phyloP scores from a whole-genome alignment of 2,888 invertebrate genomes.

The Mongoloraphidia duomilia region DNA sequence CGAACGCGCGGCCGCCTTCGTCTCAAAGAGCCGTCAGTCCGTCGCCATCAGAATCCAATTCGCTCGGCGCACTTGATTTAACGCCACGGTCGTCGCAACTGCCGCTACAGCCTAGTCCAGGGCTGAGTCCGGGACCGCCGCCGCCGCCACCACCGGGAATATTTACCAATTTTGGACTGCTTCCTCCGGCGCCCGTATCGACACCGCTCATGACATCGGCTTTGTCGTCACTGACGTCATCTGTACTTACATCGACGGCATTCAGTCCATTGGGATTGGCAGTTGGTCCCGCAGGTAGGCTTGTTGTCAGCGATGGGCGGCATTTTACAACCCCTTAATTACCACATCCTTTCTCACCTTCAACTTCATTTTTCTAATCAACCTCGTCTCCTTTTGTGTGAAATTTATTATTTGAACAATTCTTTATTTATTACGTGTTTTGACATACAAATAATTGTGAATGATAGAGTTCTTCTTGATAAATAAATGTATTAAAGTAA shows the following conservation, averaged over 20 bases:
- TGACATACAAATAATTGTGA: too few relatives aligned
- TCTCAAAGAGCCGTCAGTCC: conserved; percentile 24
- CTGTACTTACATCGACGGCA: conserved; percentile 66
- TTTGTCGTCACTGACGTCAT: conserved; percentile 67
- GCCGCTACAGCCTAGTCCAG: conserved; percentile 7
- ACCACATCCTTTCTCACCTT: not conserved
- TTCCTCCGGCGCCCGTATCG: conserved; percentile 45
- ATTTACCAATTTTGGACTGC: conserved; percentile 37
- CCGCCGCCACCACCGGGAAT: conserved; percentile 29
- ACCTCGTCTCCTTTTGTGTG: not conserved
- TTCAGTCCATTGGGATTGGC: conserved; percentile 81
- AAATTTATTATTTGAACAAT: too few relatives aligned
- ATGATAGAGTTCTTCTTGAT: too few relatives aligned
- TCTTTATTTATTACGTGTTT: too few relatives aligned
- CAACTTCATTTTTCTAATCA: not conserved
- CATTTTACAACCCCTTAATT: too few relatives aligned
- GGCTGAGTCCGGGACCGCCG: conserved; percentile 20
- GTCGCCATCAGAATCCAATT: conserved; percentile 4
- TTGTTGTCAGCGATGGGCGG: not conserved
- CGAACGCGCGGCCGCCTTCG: conserved; percentile 13
- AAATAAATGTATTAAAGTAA: too few relatives aligned
- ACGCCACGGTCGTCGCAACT: conserved; percentile 30
- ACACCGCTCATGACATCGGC: conserved; percentile 63
- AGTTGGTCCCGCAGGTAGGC: conserved; percentile 67
- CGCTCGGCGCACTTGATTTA: conserved; percentile 29